Percentiles rank a stretch among this genome's conserved stretches.
Evolutionary conservation across 1,140 invertebrate genomes (phyloP).

Genomic region (Saccostrea echinata): DNA sequence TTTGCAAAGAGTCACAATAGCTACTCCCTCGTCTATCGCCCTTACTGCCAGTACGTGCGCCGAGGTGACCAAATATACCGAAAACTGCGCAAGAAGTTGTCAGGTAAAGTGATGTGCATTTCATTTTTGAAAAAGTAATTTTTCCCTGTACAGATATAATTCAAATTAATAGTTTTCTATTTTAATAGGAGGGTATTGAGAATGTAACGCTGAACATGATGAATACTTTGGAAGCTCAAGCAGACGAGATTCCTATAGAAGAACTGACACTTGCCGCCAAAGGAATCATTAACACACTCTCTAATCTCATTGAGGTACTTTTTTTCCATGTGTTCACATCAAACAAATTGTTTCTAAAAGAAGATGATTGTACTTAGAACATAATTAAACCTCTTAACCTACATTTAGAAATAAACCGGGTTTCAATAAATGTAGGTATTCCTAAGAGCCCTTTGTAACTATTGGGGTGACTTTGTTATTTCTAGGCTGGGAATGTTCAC

Average conservation of each 20-base stretch:
- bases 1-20: slow-evolving; percentile 38
- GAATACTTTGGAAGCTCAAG: slow-evolving; percentile 45
- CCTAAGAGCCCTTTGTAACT: neutral
- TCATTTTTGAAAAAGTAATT: neutral
- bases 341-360: neutral
- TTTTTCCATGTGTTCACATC: neutral
- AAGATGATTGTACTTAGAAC: neutral
- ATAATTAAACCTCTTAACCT: too few relatives aligned
- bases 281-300: slow-evolving; percentile 36
- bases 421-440: too few relatives aligned
- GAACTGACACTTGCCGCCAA: slow-evolving; percentile 14
- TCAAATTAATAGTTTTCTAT: neutral
- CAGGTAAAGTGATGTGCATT: slow-evolving; percentile 38
- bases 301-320: slow-evolving; percentile 29
- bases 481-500: slow-evolving; percentile 55
- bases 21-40: slow-evolving; percentile 34
- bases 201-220: slow-evolving; percentile 42
- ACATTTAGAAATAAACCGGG: too few relatives aligned
- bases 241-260: slow-evolving; percentile 20
- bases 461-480: neutral
- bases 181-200: slow-evolving; percentile 13
- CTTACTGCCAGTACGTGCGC: slow-evolving; percentile 42
- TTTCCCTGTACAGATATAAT: neutral
- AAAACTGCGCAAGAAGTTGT: slow-evolving; percentile 47
- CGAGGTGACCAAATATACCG: slow-evolving; percentile 45